Base-by-base conservation (phyloP, 2,888 invertebrate genomes). In the Petrolisthes cinctipes region DNA sequence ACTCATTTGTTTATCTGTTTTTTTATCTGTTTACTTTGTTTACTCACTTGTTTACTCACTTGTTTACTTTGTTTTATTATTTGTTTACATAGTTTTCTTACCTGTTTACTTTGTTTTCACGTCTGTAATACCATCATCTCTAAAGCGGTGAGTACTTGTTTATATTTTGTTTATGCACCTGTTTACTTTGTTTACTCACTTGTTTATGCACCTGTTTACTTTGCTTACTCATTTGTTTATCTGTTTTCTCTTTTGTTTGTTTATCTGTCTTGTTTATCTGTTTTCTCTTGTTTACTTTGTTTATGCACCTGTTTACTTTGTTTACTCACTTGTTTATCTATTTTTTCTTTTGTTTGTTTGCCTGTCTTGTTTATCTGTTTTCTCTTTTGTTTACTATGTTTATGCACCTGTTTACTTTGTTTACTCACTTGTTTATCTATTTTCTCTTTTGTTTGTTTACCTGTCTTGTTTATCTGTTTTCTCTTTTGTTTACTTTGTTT, bases 41-140 rank as follows among this genome's bases (percentile, higher is more conserved):
- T 20, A 11, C 20, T n/a, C 1, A 2, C 4, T 23, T 75, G 76
- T 23, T 75, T 75, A 37, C 20, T 20, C 37, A 37, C 2, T 2
- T 37, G 2, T 37, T 37, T 37, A 37, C 37, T 37, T 37, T 37
- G 37, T 37, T 37, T 37, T 1, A 1, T 61, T 3, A 4, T 51
- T 79, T 9, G 11, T 51, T 79, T 17, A 1, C 3, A n/a, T n/a
- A n/a, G n/a, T n/a, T n/a, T n/a, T n/a, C n/a, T n/a, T n/a, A n/a
- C n/a, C n/a, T n/a, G n/a, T n/a, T n/a, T n/a, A n/a, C n/a, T n/a
- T n/a, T 57, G 23, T 37, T 11, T 98, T 85, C 97, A 96, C 92
- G 97, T 99, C 75, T 99, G 99, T 93, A 97, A 97, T 92, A 95
- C 96, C 92, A 94, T 99, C 56, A 98, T 99, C 91, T 95, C 96